Percentiles rank a stretch among this genome's conserved stretches.
phyloP scores from a whole-genome alignment of 1,140 invertebrate species.

The Drosophila arizonae region DNA sequence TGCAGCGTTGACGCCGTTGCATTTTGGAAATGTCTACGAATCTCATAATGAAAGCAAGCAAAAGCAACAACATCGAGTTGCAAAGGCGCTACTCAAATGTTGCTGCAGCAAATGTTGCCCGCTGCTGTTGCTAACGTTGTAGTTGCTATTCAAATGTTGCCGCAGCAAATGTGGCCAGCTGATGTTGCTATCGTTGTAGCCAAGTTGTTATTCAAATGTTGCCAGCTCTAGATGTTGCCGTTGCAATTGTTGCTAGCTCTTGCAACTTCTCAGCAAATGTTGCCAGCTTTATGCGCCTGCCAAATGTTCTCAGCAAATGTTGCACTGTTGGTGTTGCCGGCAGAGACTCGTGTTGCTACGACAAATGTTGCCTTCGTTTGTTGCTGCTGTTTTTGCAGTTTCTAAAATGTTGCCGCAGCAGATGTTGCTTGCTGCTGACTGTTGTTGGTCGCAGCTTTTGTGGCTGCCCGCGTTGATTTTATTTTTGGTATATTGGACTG shows the following conservation, averaged over 20 bases:
- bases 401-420: too few species aligned
- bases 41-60: constrained; percentile 80
- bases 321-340: constrained; percentile 36
- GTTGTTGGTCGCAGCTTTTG: background rate
- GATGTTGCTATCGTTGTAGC: too few species aligned
- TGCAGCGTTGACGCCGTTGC: constrained; percentile 59
- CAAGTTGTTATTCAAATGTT: too few species aligned
- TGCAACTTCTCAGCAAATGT: too few species aligned
- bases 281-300: too few species aligned
- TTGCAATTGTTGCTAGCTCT: too few species aligned
- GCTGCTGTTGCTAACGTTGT: constrained; percentile 17
- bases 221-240: too few species aligned
- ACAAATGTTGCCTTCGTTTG: background rate
- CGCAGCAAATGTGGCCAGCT: too few species aligned
- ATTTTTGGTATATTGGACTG: constrained; percentile 49
- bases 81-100: constrained; percentile 52
- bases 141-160: too few species aligned
- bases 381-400: constrained; percentile 11
- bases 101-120: constrained; percentile 60
- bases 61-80: constrained; percentile 81
- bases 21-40: constrained; percentile 82
- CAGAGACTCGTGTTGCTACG: too few species aligned
- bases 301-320: constrained; percentile 31
- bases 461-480: constrained; percentile 22
- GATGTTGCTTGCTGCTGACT: too few species aligned